These are phyloP conservation scores for Euthynnus affinis DNA, from an alignment of 2,797 vertebrate genomes.

Conservation along the genomic window DNA sequence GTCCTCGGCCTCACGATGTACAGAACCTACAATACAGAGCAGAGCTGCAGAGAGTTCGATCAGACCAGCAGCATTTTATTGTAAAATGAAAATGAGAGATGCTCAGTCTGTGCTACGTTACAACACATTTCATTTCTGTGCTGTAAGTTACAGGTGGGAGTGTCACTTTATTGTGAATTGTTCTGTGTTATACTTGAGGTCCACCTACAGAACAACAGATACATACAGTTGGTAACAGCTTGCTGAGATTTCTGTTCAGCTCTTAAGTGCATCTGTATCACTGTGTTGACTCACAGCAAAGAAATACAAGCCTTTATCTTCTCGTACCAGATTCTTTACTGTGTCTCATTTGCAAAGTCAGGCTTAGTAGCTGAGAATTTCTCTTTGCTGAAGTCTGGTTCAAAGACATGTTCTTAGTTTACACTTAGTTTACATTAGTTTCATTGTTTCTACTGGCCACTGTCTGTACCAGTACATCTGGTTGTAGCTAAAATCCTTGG, in stretches of 20 bases:
- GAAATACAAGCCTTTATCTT: conserved; percentile 64
- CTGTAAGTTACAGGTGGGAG: too few species aligned
- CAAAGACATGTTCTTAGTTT: conserved; percentile 60
- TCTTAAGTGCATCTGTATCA: too few species aligned
- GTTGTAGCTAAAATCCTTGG: accelerated
- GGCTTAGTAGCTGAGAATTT: conserved; percentile 46
- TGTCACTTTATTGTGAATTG: conserved; percentile 3
- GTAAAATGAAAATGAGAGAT: too few species aligned
- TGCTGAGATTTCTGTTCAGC: background rate
- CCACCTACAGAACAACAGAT: too few species aligned
- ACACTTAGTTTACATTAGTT: too few species aligned
- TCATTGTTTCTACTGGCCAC: background rate
- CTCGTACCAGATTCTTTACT: conserved; percentile 38
- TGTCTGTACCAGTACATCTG: conserved; percentile 69
- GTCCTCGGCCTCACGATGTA: background rate
- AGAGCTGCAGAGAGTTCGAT: conserved; percentile 26
- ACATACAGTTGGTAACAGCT: background rate
- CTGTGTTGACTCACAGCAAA: conserved; percentile 63
- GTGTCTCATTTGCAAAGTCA: conserved; percentile 32
- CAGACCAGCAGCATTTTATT: conserved; percentile 24
- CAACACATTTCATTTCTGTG: background rate
- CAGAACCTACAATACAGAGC: conserved; percentile 6
- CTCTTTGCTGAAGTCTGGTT: background rate
- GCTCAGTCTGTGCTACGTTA: background rate
- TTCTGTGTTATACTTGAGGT: too few species aligned